Base-by-base conservation (phyloP, 1,140 invertebrate genomes). In the Aphidius ervi region DNA sequence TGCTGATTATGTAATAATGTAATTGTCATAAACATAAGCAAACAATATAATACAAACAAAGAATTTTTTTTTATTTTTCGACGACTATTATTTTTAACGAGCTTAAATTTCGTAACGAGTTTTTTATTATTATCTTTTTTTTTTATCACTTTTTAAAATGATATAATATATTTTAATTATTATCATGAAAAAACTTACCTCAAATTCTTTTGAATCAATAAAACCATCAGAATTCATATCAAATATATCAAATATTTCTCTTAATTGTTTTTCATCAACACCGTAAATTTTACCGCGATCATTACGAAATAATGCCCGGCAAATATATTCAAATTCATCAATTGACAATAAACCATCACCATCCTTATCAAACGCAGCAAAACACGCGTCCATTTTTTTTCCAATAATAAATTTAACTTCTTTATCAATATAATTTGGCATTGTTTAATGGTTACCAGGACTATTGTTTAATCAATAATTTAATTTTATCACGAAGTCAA, bases 301-400 rank as follows among this genome's bases (percentile, higher is more conserved):
- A 74, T 94, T 93, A 5, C 92, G 84, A 78, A 95, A 95, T 47
- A 95, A 76, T 0, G 92, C 90, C 63, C 90, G 86, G 71, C 90
- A 93, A 70, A 95, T 86, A 37, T 89, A 77, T 42, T 86, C 84
- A 74, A 94, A 94, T 79, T 94, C 93, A 2, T 83, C 79, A 20
- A 90, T 74, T 68, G 87, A 90, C 61, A 94, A 77, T 69, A 85
- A 87, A 43, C 90, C 91, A 79, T 95, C 92, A 84, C 85, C 84
- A 80, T 93, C 89, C 77, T 92, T 91, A 81, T 93, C 91, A 75
- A 93, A 93, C 59, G 90, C 90, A 70, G 87, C 86, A 77, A 92
- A 92, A 79, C 91, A 92, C 66, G 90, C 89, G 77, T 93, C 90
- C 90, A 93, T 93, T 80, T 84, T 84, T 76, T 47, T 68, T 58